These are phyloP conservation scores for Tipula unca DNA, from an alignment of 2,888 invertebrate genomes.

Conservation along the genomic window DNA sequence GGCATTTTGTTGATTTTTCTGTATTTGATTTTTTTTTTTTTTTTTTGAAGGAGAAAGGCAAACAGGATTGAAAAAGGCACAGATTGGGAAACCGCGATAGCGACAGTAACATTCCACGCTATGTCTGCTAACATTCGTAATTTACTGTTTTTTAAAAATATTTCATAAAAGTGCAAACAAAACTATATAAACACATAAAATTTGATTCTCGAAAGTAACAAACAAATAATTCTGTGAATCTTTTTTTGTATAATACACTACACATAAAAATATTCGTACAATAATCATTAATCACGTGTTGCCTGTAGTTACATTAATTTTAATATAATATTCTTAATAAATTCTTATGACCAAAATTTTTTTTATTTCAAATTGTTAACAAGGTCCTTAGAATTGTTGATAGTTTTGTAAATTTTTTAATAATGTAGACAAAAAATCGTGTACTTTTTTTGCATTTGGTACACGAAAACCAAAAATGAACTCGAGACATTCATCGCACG, in stretches of 20 bases:
- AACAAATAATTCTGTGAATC: neutral
- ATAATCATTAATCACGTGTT: neutral
- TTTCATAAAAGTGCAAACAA: slow-evolving; percentile 17
- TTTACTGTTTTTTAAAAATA: slow-evolving; percentile 15
- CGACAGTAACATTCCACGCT: slow-evolving; percentile 44
- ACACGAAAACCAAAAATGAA: neutral
- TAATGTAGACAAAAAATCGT: too few relatives aligned
- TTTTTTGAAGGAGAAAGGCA: slow-evolving; percentile 19
- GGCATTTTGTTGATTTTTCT: slow-evolving; percentile 15
- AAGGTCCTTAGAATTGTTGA: neutral
- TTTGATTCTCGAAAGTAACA: neutral
- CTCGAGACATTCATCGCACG: neutral
- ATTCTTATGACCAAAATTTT: neutral
- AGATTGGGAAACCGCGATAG: slow-evolving; percentile 46
- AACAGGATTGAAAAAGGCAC: slow-evolving; percentile 35
- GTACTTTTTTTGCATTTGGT: too few relatives aligned
- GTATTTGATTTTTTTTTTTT: slow-evolving; percentile 1
- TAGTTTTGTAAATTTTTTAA: neutral
- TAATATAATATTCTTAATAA: neutral
- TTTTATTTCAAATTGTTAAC: neutral
- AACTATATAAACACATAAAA: slow-evolving; percentile 10
- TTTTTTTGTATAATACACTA: slow-evolving; percentile 9
- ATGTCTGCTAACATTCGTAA: slow-evolving; percentile 23
- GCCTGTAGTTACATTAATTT: neutral
- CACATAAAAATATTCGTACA: neutral